Percentiles rank a stretch among this genome's conserved stretches.
These are phyloP conservation scores for Myopa testacea DNA, from an alignment of 2,888 invertebrate species.

Conservation along the genomic window DNA sequence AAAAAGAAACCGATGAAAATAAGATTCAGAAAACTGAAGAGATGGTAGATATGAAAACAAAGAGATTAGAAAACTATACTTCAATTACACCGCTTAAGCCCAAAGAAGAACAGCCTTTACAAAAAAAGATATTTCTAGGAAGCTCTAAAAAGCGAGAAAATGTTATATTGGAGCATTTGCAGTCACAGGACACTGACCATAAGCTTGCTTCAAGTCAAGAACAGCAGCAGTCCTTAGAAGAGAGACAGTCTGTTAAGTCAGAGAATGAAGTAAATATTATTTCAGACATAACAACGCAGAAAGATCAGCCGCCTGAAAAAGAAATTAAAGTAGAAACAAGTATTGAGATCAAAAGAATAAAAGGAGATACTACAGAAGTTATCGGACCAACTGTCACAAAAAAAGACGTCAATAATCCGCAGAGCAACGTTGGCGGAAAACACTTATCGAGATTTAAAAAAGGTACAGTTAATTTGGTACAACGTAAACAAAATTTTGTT, in stretches of 20 bases:
- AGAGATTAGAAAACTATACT: not conserved
- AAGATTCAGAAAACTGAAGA: not conserved
- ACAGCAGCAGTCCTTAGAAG: not conserved
- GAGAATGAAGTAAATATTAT: not conserved
- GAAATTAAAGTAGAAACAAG: not conserved
- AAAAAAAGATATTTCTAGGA: not conserved
- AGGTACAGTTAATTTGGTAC: conserved; percentile 59
- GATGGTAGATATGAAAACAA: not conserved
- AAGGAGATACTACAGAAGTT: not conserved
- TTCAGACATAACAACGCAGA: not conserved
- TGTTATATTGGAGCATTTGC: no score
- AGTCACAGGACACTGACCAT: not conserved
- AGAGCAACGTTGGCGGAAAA: conserved; percentile 24
- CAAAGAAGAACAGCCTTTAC: not conserved
- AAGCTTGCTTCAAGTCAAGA: not conserved
- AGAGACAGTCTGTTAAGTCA: not conserved
- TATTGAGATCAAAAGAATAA: not conserved
- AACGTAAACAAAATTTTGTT: conserved; percentile 51
- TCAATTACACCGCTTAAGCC: not conserved
- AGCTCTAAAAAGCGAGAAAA: not conserved
- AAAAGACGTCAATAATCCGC: not conserved
- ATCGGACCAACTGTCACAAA: not conserved
- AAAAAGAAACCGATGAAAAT: not conserved
- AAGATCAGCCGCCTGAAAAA: not conserved
- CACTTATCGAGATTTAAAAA: conserved; percentile 52